phyloP scores from a whole-genome alignment of 1,140 invertebrate species.

The Bombyx mandarina region DNA sequence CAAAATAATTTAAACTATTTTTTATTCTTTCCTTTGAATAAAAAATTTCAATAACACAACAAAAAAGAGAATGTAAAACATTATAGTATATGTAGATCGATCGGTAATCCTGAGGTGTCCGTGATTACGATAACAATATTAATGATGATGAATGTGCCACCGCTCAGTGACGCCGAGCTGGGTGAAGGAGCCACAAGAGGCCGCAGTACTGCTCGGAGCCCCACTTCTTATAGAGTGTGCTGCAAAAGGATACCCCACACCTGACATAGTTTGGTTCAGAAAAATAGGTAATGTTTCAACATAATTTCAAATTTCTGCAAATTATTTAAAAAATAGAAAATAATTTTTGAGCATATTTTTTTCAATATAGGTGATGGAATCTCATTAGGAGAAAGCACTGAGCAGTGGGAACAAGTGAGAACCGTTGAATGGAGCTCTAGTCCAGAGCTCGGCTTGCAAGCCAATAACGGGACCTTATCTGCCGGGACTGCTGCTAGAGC shows the following conservation, averaged over 20 bases:
- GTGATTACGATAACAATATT: not conserved
- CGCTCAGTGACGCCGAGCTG: slow-evolving; percentile 81
- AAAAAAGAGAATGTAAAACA: too few relatives aligned
- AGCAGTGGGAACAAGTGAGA: slow-evolving; percentile 34
- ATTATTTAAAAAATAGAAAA: too few relatives aligned
- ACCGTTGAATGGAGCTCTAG: slow-evolving; percentile 17
- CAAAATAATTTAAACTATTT: too few relatives aligned
- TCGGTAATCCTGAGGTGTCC: too few relatives aligned
- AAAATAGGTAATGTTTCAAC: slow-evolving; percentile 62
- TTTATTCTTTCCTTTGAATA: too few relatives aligned
- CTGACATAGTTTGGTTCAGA: slow-evolving; percentile 77
- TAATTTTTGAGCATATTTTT: too few relatives aligned
- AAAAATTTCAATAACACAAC: too few relatives aligned
- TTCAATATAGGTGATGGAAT: too few relatives aligned
- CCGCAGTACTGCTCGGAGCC: slow-evolving; percentile 76
- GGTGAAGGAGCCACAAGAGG: slow-evolving; percentile 78
- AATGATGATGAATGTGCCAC: not conserved
- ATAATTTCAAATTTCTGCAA: too few relatives aligned
- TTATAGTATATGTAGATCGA: too few relatives aligned
- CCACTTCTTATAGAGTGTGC: slow-evolving; percentile 76
- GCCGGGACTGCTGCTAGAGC: slow-evolving; percentile 65
- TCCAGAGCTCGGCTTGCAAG: too few relatives aligned
- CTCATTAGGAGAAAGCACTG: slow-evolving; percentile 1
- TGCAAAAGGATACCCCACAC: slow-evolving; percentile 78
- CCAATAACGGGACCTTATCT: not conserved